These are phyloP conservation scores for Zaprionus ghesquierei DNA, from an alignment of 1,140 invertebrate species.

Conservation along the genomic window DNA sequence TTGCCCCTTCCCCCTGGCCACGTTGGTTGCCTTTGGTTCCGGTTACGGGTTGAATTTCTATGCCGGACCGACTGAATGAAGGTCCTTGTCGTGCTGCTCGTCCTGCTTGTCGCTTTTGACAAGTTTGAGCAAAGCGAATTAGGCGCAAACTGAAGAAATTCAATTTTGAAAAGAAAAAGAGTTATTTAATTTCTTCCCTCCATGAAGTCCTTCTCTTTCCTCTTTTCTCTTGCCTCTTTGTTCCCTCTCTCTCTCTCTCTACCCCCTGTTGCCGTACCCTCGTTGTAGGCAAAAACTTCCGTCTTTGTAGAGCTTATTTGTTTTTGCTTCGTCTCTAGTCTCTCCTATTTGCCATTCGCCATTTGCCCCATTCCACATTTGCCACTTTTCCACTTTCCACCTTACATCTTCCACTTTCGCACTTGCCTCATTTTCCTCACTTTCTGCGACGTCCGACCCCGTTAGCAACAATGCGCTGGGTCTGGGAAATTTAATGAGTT, in stretches of 20 bases:
- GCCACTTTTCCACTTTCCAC: conserved; percentile 6
- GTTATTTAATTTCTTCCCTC: conserved; percentile 48
- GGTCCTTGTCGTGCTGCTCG: conserved; percentile 58
- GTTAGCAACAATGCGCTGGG: conserved; percentile 11
- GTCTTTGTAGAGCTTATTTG: conserved; percentile 49
- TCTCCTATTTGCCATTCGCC: conserved; percentile 9
- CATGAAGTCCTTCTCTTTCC: neutral
- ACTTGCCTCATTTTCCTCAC: neutral
- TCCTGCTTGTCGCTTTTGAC: conserved; percentile 26
- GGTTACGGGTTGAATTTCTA: conserved; percentile 4
- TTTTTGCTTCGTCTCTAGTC: conserved; percentile 17
- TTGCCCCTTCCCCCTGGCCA: neutral
- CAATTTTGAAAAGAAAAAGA: conserved; percentile 61
- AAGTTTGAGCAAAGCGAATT: conserved; percentile 62
- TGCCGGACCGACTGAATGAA: conserved; percentile 6
- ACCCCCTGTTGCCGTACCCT: neutral
- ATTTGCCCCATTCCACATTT: too few species aligned
- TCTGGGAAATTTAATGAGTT: conserved; percentile 39
- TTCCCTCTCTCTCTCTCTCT: neutral
- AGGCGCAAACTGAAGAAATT: conserved; percentile 65
- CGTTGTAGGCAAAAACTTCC: neutral
- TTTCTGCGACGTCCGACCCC: neutral
- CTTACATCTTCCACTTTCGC: conserved; percentile 27
- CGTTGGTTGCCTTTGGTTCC: neutral
- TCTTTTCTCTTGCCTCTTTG: neutral